Evolutionary conservation across 2,113 vertebrate species (phyloP), one percentile per base, ranked within the genome.

Genomic region (Daboia siamensis): DNA sequence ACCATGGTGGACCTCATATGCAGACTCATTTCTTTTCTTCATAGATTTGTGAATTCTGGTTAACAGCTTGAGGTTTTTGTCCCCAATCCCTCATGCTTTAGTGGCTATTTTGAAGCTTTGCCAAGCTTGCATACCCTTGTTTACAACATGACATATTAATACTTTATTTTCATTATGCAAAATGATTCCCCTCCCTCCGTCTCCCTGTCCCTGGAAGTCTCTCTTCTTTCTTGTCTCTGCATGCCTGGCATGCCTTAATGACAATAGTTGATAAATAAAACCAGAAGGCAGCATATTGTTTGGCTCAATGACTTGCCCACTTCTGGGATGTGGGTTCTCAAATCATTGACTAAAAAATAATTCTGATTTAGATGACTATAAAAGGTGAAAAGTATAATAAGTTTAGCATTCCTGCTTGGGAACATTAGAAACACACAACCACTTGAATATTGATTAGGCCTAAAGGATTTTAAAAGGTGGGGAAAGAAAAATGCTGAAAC

Each of bases 321-420:
- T 94, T 94, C 91, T 0, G 0, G 92, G 64, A 94, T 33, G 3
- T 0, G 52, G 55, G 52, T 94, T 94, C 95, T 95, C 92, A 94
- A 95, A 94, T 91, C 93, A 93, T 91, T 95, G 93, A 89, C 89
- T 86, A 84, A 94, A 95, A 93, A 95, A 93, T 55, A 12, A 1
- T 21, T 44, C 88, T 89, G 91, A 94, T 94, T 51, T 93, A 91
- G 91, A 86, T 54, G 90, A 89, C 56, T 95, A 87, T 93, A 92
- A 95, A 94, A 94, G 61, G 93, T 95, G 51, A 33, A 92, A 94
- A 94, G 92, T 52, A 86, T 94, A 90, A 92, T 90, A 93, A 8
- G 0, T 95, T 93, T 91, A 89, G 90, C 86, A 90, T 94, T 86
- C 88, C 90, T 91, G 86, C 91, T 86, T 93, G 87, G 86, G 80